These are phyloP conservation scores for Hormaphis cornu DNA, from an alignment of 1,140 invertebrate species.

Conservation along the genomic window DNA sequence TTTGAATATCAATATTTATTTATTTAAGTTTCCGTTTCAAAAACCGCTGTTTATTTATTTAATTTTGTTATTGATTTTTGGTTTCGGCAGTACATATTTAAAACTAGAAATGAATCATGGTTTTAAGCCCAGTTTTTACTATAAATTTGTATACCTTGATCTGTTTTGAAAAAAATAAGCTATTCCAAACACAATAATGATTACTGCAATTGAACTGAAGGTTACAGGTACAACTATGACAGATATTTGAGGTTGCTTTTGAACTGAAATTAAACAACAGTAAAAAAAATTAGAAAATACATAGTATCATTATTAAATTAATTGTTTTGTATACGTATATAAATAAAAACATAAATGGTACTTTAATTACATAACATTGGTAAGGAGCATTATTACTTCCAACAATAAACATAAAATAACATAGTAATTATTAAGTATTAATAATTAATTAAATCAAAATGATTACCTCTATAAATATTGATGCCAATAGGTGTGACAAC, in stretches of 20 bases:
- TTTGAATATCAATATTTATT: no score
- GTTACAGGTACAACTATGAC: slow-evolving; percentile 74
- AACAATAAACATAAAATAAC: no score
- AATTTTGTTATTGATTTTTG: no score
- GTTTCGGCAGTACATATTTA: no score
- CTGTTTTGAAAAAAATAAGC: slow-evolving; percentile 72
- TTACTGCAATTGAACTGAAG: slow-evolving; percentile 65
- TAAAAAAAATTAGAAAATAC: slow-evolving; percentile 28
- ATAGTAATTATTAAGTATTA: no score
- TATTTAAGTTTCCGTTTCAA: no score
- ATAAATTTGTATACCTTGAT: slow-evolving; percentile 48
- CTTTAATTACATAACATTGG: no score
- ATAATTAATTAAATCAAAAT: neutral
- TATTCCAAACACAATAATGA: slow-evolving; percentile 71
- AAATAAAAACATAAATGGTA: neutral
- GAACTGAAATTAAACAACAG: slow-evolving; percentile 51
- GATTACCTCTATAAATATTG: slow-evolving; percentile 68
- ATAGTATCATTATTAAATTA: neutral
- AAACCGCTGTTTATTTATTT: no score
- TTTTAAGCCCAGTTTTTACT: no score
- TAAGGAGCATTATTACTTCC: no score
- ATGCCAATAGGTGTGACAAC: slow-evolving; percentile 58
- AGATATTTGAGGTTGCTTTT: slow-evolving; percentile 64
- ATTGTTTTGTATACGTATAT: neutral
- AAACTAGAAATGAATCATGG: no score